A percentile compares a stretch with the other conserved stretches of the same genome.
Evolutionary conservation across 2,888 invertebrate genomes (phyloP).

Genomic region (Xestia rhomboidea): DNA sequence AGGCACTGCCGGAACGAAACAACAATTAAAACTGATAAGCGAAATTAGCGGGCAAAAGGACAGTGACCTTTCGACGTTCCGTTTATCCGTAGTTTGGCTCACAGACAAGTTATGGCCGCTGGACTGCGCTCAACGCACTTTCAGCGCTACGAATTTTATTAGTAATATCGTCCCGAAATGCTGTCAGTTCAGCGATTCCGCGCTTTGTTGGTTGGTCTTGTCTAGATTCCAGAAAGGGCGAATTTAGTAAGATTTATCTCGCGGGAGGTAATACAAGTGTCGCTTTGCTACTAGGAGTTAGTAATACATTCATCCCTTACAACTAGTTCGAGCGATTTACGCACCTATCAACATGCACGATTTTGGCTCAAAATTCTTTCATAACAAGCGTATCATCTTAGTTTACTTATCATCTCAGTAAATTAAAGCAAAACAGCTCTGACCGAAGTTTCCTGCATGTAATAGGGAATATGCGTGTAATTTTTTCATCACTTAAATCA

Average conservation of each 20-base stretch:
- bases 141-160: neutral
- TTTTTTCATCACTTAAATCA: too few relatives aligned
- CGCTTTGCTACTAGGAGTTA: neutral
- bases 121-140: neutral
- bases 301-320: neutral
- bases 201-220: neutral
- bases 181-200: neutral
- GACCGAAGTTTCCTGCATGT: neutral
- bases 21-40: neutral
- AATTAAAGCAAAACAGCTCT: neutral
- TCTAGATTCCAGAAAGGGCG: neutral
- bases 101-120: neutral
- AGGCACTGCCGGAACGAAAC: conserved; percentile 73
- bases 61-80: neutral
- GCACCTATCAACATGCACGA: neutral
- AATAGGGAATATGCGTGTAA: too few relatives aligned
- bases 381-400: neutral
- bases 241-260: neutral
- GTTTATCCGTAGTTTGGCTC: neutral
- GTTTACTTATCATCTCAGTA: neutral
- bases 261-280: too few relatives aligned
- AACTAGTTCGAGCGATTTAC: neutral
- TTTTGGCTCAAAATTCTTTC: neutral
- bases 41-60: neutral
- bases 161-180: neutral